Conservation (phyloP, 2,888 invertebrate genomes). For the Phanerotoma sp. region DNA sequence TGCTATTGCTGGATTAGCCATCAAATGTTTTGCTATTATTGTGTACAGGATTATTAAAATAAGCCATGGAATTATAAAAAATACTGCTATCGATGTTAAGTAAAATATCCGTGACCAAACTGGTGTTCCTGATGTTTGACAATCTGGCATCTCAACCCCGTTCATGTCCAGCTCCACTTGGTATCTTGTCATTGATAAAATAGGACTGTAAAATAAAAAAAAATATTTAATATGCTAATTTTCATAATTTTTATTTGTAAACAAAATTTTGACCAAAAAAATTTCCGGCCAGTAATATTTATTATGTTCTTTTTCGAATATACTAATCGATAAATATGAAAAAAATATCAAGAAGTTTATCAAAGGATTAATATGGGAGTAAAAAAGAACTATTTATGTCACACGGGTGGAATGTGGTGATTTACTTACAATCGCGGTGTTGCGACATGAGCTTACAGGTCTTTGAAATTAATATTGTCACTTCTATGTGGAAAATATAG, state of each 20-base stretch:
- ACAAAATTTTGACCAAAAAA: no score
- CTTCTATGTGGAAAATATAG: no score
- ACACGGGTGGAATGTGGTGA: no score
- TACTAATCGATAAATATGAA: no score
- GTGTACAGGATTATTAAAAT: conserved; percentile 81
- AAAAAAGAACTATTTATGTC: no score
- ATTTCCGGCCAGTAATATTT: no score
- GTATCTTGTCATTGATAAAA: conserved; percentile 78
- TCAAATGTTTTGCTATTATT: conserved; percentile 81
- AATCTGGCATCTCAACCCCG: conserved; percentile 69
- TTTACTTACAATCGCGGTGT: no score
- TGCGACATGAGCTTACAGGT: no score
- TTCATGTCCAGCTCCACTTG: conserved; percentile 72
- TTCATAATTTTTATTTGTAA: conserved; percentile 2
- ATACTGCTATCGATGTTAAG: conserved; percentile 75
- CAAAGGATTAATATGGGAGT: no score
- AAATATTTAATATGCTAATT: not conserved
- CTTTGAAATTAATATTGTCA: no score
- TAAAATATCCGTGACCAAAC: conserved; percentile 81
- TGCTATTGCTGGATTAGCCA: conserved; percentile 75
- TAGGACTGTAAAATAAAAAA: conserved; percentile 69
- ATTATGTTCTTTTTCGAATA: no score
- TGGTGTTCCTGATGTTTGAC: conserved; percentile 73
- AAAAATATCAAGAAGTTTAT: no score
- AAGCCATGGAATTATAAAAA: conserved; percentile 82